These are phyloP conservation scores for Sardina pilchardus DNA, from an alignment of 2,113 vertebrate species.

Conservation along the genomic window DNA sequence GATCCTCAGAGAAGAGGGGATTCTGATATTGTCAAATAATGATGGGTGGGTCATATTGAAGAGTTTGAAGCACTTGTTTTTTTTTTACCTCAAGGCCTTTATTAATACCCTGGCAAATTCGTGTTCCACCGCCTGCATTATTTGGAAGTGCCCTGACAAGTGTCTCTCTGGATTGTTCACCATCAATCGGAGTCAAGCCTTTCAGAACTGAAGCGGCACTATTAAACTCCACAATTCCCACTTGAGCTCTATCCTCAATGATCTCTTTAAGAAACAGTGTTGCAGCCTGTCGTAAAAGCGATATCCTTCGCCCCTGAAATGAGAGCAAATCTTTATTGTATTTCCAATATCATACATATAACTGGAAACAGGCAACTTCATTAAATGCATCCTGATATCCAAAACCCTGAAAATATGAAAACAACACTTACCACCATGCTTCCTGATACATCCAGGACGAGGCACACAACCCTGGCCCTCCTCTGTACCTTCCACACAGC, in stretches of 20 bases:
- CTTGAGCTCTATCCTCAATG: slow-evolving; percentile 57
- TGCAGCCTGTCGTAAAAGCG: slow-evolving; percentile 59
- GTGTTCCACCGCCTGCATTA: slow-evolving; percentile 23
- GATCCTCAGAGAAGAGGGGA: not conserved
- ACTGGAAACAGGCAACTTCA: not conserved
- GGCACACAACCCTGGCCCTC: slow-evolving; percentile 58
- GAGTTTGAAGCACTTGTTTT: not conserved
- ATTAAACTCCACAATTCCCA: slow-evolving; percentile 62
- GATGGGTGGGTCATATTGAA: not conserved
- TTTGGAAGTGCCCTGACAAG: slow-evolving; percentile 26
- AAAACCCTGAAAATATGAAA: not conserved
- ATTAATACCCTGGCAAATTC: slow-evolving; percentile 36
- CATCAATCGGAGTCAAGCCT: slow-evolving; percentile 33
- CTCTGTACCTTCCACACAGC: slow-evolving; percentile 58
- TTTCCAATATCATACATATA: not conserved
- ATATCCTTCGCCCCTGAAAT: slow-evolving; percentile 43
- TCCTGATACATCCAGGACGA: slow-evolving; percentile 70
- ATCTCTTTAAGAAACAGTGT: slow-evolving; percentile 65
- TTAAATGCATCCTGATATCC: no score
- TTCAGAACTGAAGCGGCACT: not conserved
- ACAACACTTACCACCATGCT: slow-evolving; percentile 53
- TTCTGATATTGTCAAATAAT: not conserved
- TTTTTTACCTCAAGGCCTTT: slow-evolving; percentile 34
- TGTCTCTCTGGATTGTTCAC: not conserved
- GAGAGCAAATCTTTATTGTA: not conserved